A percentile compares a stretch with the other conserved stretches of the same genome.
phyloP scores from a whole-genome alignment of 2,113 vertebrate species.

The Verasper variegatus region DNA sequence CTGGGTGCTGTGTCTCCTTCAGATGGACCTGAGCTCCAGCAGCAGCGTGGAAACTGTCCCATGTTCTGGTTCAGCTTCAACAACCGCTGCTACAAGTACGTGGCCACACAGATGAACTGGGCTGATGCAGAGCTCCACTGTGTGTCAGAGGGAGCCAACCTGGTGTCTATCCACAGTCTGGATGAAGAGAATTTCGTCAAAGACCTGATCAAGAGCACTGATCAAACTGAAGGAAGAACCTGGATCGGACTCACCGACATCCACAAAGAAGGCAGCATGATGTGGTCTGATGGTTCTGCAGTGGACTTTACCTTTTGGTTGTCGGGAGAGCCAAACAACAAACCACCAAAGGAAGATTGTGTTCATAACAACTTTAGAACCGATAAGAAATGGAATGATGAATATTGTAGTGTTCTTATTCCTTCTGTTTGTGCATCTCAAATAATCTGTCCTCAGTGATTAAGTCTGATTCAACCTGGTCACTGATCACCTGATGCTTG shows the following conservation, averaged over 20 bases:
- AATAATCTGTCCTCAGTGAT: neutral
- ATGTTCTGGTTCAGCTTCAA: slow-evolving; percentile 30
- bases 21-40: neutral
- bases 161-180: slow-evolving; percentile 50
- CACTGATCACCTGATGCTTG: too few relatives aligned
- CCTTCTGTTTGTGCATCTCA: slow-evolving; percentile 10
- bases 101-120: neutral
- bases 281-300: slow-evolving; percentile 31
- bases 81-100: slow-evolving; percentile 30
- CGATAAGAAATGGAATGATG: neutral
- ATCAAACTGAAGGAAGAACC: accelerated
- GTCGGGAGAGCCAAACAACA: accelerated
- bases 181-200: slow-evolving; percentile 16
- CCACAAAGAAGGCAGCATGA: neutral
- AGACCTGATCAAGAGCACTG: neutral
- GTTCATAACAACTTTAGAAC: neutral
- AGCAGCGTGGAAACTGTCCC: slow-evolving; percentile 15
- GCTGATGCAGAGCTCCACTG: slow-evolving; percentile 48
- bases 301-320: neutral
- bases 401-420: accelerated
- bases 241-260: slow-evolving; percentile 51
- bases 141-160: slow-evolving; percentile 33
- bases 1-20: slow-evolving; percentile 27
- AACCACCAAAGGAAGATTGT: too few relatives aligned
- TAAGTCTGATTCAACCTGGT: neutral